A percentile compares a stretch with the other conserved stretches of the same genome.
phyloP scores from a whole-genome alignment of 1,140 invertebrate genomes.

The Acromyrmex heyeri region DNA sequence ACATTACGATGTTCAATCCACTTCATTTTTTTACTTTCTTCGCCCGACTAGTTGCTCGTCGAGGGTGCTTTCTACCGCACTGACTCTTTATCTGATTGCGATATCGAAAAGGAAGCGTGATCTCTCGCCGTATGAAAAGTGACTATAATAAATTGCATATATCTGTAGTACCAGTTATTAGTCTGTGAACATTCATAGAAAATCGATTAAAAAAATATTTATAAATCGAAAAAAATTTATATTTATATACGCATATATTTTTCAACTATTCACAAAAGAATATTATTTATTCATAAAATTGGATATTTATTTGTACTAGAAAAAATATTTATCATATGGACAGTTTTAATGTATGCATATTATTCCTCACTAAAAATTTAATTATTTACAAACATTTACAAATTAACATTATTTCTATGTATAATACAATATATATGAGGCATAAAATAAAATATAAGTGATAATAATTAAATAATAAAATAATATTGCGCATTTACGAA shows the following conservation, averaged over 20 bases:
- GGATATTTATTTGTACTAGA: constrained; percentile 32
- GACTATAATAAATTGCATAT: constrained; percentile 37
- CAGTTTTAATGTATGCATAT: neutral
- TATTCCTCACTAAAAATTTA: neutral
- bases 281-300: constrained; percentile 20
- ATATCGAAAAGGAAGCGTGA: constrained; percentile 34
- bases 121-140: constrained; percentile 15
- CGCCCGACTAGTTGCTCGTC: constrained; percentile 22
- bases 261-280: constrained; percentile 31
- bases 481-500: neutral
- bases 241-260: neutral
- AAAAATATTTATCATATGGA: neutral
- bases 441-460: neutral
- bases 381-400: constrained; percentile 22
- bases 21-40: constrained; percentile 58
- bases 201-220: neutral
- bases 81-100: constrained; percentile 53
- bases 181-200: constrained; percentile 10
- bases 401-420: constrained; percentile 29
- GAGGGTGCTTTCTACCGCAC: constrained; percentile 26
- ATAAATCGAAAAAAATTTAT: neutral
- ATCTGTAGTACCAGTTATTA: constrained; percentile 19
- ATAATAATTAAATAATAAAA: constrained; percentile 28
- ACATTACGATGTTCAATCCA: constrained; percentile 52
- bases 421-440: neutral